Evolutionary conservation across 1,140 invertebrate genomes (phyloP).

Genomic region (Temnothorax curvispinosus): DNA sequence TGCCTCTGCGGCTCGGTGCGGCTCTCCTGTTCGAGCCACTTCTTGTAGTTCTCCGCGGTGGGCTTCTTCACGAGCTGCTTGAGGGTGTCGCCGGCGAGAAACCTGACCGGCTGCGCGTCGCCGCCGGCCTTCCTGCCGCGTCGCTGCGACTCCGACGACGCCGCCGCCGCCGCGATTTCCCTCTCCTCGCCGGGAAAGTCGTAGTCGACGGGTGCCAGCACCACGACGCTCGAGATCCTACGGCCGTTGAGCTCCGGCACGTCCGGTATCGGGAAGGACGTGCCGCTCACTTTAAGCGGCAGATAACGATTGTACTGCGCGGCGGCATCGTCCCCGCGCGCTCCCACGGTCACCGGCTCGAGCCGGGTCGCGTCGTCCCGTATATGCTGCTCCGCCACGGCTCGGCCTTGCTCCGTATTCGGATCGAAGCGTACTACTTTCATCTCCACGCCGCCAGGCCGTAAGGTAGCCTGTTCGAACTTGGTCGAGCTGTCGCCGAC

Average conservation of each 20-base stretch:
- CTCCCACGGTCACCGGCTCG: slow-evolving; percentile 90
- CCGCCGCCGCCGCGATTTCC: slow-evolving; percentile 65
- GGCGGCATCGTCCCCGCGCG: slow-evolving; percentile 82
- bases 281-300: slow-evolving; percentile 92
- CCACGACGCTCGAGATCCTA: slow-evolving; percentile 92
- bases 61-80: slow-evolving; percentile 92
- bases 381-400: slow-evolving; percentile 90
- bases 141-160: slow-evolving; percentile 70
- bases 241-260: slow-evolving; percentile 90
- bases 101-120: slow-evolving; percentile 85
- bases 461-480: slow-evolving; percentile 84
- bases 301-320: slow-evolving; percentile 93
- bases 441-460: slow-evolving; percentile 90
- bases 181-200: slow-evolving; percentile 85
- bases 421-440: slow-evolving; percentile 94
- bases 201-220: slow-evolving; percentile 92
- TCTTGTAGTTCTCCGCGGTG: slow-evolving; percentile 91
- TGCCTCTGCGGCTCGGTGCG: slow-evolving; percentile 90
- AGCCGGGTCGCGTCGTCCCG: slow-evolving; percentile 90
- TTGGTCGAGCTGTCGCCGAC: slow-evolving; percentile 82
- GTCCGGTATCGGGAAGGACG: slow-evolving; percentile 93
- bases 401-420: slow-evolving; percentile 89
- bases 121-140: slow-evolving; percentile 77
- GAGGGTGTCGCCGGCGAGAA: slow-evolving; percentile 89
- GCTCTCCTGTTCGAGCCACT: slow-evolving; percentile 92